phyloP scores from a whole-genome alignment of 1,140 invertebrate species.

The Macrostomum lignano region DNA sequence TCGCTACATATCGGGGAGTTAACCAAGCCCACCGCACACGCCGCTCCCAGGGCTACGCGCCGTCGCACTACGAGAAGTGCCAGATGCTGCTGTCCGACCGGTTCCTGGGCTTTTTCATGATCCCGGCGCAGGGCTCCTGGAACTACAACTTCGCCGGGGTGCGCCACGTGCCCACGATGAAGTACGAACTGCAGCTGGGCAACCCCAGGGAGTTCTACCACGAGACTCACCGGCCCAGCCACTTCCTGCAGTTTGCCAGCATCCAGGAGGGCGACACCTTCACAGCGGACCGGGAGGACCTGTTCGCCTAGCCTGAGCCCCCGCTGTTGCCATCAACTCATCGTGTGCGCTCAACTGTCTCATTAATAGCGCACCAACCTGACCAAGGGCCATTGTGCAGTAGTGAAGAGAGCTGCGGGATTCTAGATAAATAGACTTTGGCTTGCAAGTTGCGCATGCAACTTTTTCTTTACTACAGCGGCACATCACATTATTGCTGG shows the following conservation, averaged over 20 bases:
- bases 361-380: too few relatives aligned
- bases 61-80: slow-evolving; percentile 1
- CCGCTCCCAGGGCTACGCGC: slow-evolving; percentile 62
- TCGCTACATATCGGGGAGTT: too few relatives aligned
- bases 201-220: slow-evolving; percentile 99
- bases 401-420: too few relatives aligned
- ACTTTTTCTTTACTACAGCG: too few relatives aligned
- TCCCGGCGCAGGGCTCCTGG: slow-evolving; percentile 79
- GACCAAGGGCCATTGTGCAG: too few relatives aligned
- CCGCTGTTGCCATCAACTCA: too few relatives aligned
- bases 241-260: slow-evolving; percentile 84
- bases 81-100: slow-evolving; percentile 91
- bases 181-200: slow-evolving; percentile 72
- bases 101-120: slow-evolving; percentile 97
- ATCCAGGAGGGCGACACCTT: slow-evolving; percentile 77
- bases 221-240: slow-evolving; percentile 78
- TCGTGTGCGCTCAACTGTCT: too few relatives aligned
- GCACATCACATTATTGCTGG: too few relatives aligned
- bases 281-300: too few relatives aligned
- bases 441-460: too few relatives aligned
- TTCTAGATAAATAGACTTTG: too few relatives aligned
- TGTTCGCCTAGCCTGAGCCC: too few relatives aligned
- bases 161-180: slow-evolving; percentile 84
- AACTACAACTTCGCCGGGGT: slow-evolving; percentile 84
- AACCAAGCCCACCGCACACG: slow-evolving; percentile 78